A percentile compares a stretch with the other conserved stretches of the same genome.
These are phyloP conservation scores for Neocrepidodera transversa DNA, from an alignment of 2,888 invertebrate species.

Conservation along the genomic window DNA sequence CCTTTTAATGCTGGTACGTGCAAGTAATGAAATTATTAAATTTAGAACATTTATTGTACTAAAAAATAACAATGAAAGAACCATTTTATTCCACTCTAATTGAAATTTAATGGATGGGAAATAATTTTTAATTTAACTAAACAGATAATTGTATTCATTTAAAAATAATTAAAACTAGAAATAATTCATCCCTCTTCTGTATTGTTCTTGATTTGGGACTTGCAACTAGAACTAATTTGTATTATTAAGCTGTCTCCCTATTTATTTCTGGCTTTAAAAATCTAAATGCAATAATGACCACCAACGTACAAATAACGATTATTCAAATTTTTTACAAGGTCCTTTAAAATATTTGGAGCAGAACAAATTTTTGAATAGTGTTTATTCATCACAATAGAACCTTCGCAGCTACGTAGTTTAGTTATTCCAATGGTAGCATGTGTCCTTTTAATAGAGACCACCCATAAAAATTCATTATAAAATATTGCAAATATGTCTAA, in stretches of 20 bases:
- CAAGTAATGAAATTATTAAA: conserved; percentile 16
- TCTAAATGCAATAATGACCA: not conserved
- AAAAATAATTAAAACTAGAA: too few species aligned
- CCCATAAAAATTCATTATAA: not conserved
- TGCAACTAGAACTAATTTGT: too few species aligned
- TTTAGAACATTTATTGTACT: conserved; percentile 5
- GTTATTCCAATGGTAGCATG: not conserved
- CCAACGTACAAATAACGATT: not conserved
- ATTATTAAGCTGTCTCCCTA: too few species aligned
- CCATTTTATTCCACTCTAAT: conserved; percentile 2
- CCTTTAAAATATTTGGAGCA: not conserved
- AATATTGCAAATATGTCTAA: too few species aligned
- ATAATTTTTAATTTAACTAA: too few species aligned
- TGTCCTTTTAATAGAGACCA: not conserved
- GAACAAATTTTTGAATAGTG: not conserved
- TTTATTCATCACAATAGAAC: not conserved
- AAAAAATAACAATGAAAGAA: not conserved
- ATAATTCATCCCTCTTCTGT: too few species aligned
- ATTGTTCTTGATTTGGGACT: too few species aligned
- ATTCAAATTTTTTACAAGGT: not conserved
- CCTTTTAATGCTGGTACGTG: conserved; percentile 10
- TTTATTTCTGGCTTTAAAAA: not conserved
- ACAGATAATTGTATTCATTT: too few species aligned
- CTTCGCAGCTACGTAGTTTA: not conserved
- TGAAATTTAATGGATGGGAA: too few species aligned